Conservation (phyloP, 1,140 invertebrate species). For the Eupristina koningsbergeri region DNA sequence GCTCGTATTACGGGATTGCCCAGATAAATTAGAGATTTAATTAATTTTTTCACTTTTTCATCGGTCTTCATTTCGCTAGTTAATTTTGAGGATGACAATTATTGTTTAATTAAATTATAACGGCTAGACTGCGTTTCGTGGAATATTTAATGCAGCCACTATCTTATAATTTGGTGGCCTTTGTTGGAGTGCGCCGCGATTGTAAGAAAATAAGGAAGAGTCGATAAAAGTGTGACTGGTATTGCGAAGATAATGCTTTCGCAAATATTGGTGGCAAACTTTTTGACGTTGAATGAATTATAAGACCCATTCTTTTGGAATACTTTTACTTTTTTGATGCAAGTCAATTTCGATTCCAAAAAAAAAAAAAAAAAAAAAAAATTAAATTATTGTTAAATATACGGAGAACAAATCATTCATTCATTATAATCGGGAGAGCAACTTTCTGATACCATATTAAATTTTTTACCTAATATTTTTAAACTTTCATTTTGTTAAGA, state of each 20-base stretch:
- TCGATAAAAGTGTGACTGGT: background rate
- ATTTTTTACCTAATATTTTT: background rate
- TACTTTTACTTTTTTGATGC: background rate
- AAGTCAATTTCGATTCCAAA: no score
- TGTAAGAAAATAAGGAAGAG: background rate
- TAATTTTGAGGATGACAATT: background rate
- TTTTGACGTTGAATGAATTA: background rate
- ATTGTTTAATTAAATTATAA: constrained; percentile 4
- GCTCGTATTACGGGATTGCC: background rate
- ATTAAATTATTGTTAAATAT: background rate
- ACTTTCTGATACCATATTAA: background rate
- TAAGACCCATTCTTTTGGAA: background rate
- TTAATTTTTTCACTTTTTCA: constrained; percentile 23
- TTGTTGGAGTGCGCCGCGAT: background rate
- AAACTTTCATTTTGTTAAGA: background rate
- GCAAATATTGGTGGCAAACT: background rate
- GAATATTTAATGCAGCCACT: background rate
- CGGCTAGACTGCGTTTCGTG: background rate
- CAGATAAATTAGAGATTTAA: constrained; percentile 40
- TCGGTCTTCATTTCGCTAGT: background rate
- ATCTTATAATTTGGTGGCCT: background rate
- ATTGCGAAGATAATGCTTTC: background rate
- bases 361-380: no score
- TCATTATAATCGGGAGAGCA: background rate
- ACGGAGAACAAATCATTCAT: background rate